These are phyloP conservation scores for Platypus cylindrus DNA, from an alignment of 2,888 invertebrate genomes.

Conservation along the genomic window DNA sequence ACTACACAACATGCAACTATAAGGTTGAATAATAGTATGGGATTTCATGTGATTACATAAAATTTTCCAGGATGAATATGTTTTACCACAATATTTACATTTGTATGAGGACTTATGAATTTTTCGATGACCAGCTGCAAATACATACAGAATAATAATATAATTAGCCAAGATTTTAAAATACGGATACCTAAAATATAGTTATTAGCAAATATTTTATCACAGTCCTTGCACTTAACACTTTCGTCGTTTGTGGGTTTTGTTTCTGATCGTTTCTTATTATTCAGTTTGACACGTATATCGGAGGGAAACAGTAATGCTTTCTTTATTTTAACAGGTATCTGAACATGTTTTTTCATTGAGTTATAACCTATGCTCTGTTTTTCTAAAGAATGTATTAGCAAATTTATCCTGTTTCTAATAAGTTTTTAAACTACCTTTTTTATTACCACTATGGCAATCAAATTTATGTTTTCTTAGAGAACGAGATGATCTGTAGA, in stretches of 20 bases:
- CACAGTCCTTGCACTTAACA: slow-evolving; percentile 7
- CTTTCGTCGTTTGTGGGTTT: slow-evolving; percentile 6
- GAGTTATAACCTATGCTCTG: slow-evolving; percentile 1
- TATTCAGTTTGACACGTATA: slow-evolving; percentile 6
- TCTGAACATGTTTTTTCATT: background rate
- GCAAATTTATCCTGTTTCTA: background rate
- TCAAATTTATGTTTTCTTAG: slow-evolving; percentile 5
- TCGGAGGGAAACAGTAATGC: slow-evolving; percentile 6
- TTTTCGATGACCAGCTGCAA: slow-evolving; percentile 3
- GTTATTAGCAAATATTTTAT: slow-evolving; percentile 7
- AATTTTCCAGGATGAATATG: slow-evolving; percentile 2
- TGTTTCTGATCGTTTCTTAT: slow-evolving; percentile 5
- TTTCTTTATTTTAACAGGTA: background rate
- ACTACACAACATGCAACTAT: slow-evolving; percentile 5
- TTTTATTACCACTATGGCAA: slow-evolving; percentile 4
- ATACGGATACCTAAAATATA: slow-evolving; percentile 4
- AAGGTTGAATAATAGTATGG: slow-evolving; percentile 6
- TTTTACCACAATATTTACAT: slow-evolving; percentile 4
- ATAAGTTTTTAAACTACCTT: background rate
- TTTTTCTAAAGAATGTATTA: background rate
- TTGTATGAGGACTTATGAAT: slow-evolving; percentile 6
- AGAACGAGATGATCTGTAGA: slow-evolving; percentile 4
- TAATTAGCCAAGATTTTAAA: background rate
- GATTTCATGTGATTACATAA: slow-evolving; percentile 6
- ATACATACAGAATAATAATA: too few species aligned